Evolutionary conservation across 2,797 vertebrate species (phyloP), one percentile per base, ranked within the genome.

Genomic region (Pangasius djambal): DNA sequence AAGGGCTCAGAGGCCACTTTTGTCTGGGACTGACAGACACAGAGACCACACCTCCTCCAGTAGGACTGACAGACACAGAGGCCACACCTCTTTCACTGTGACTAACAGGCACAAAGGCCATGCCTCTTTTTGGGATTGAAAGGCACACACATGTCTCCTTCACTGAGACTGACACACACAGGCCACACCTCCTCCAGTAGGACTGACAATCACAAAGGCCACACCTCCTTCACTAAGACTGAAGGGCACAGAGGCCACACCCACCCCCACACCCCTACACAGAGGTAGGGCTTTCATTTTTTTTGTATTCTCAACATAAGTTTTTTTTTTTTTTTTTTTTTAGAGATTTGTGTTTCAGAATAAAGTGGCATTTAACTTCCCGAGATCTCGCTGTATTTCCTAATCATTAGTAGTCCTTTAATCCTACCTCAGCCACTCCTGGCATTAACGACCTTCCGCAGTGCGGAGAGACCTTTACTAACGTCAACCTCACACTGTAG

Each of bases 381-480:
- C 9, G 28, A 48, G 61, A 83, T 90, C 77, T 83, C 57, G n/a
- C 31, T 0, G 13, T 86, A 88, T 86, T 91, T 86, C 85, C 63
- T 92, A 90, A 93, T 93, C 86, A 87, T 84, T 90, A 83, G 87
- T 93, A 93, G 90, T 88, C 90, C 91, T 69, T 84, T 94, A 93
- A 93, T 93, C 91, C 92, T 69, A 61, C 9, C 20, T 59, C 10
- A 82, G 9, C 1, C 55, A 40, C 2, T 0, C n/a, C 44, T 89
- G 70, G 70, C 91, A 93, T 93, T 92, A 91, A 86, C 65, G 0
- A 31, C 74, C 75, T 72, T 92, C 87, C 83, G 61, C 81, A 91
- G 86, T 88, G 79, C 50, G 16, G 28, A 20, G 44, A 88, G 87
- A 92, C 91, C 87, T 89, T 91, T 92, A 70, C 65, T 22, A 61